Conservation (phyloP, 2,888 invertebrate species). For the Limnephilus rhombicus region DNA sequence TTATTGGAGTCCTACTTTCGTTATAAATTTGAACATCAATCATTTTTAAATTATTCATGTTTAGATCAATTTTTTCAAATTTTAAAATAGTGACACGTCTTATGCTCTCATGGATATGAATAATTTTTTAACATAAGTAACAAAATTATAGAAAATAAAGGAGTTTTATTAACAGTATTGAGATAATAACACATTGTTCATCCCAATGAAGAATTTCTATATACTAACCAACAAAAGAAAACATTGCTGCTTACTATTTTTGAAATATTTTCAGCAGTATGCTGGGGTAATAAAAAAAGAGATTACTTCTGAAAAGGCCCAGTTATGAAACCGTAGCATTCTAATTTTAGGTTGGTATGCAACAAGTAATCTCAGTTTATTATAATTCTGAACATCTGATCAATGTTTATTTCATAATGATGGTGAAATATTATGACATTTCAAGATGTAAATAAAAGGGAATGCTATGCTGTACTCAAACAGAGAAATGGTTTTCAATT, state of each 20-base stretch:
- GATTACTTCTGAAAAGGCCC: background rate
- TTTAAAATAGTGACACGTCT: background rate
- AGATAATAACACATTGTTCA: too few species aligned
- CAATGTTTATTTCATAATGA: background rate
- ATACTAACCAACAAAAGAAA: background rate
- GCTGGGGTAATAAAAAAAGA: background rate
- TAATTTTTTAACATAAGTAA: background rate
- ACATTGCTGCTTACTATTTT: background rate
- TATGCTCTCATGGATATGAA: background rate
- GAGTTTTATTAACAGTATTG: too few species aligned
- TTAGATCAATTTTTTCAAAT: background rate
- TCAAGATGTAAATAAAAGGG: background rate
- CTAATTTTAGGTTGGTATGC: background rate
- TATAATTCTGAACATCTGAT: background rate
- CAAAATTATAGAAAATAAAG: background rate
- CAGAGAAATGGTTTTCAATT: background rate
- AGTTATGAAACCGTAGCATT: background rate
- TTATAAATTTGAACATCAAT: background rate
- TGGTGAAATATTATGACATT: background rate
- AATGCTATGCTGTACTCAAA: background rate
- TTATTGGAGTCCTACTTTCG: background rate
- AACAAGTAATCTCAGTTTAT: background rate
- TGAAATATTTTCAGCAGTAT: too few species aligned
- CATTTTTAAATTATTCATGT: background rate
- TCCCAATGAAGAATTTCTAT: background rate